A percentile compares a stretch with the other conserved stretches of the same genome.
Evolutionary conservation across 2,888 invertebrate genomes (phyloP).

Genomic region (Thysanoteuthis rhombus): DNA sequence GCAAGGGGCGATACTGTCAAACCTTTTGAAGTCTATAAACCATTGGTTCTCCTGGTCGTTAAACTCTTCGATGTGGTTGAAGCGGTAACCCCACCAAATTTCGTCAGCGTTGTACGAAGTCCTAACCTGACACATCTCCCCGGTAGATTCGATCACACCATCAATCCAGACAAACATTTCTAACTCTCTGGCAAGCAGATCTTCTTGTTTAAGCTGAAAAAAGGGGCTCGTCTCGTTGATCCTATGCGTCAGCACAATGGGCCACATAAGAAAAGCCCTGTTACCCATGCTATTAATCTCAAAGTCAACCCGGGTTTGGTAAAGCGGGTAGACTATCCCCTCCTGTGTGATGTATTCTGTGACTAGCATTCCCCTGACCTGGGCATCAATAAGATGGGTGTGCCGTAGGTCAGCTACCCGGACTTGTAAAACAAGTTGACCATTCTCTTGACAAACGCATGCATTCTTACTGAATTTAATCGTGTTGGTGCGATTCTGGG

Average conservation of each 20-base stretch:
- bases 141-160: slow-evolving; percentile 88
- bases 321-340: slow-evolving; percentile 91
- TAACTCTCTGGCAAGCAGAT: slow-evolving; percentile 88
- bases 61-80: slow-evolving; percentile 59
- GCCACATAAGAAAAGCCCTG: slow-evolving; percentile 96
- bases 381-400: slow-evolving; percentile 77
- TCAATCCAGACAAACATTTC: slow-evolving; percentile 95
- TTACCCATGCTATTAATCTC: slow-evolving; percentile 92
- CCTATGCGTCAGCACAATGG: slow-evolving; percentile 92
- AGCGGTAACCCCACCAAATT: slow-evolving; percentile 63
- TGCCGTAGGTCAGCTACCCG: slow-evolving; percentile 68
- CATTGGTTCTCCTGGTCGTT: slow-evolving; percentile 55
- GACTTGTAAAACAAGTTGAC: slow-evolving; percentile 59
- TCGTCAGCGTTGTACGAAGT: slow-evolving; percentile 68
- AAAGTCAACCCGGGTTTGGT: slow-evolving; percentile 89
- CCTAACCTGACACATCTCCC: slow-evolving; percentile 69
- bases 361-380: slow-evolving; percentile 91
- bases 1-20: slow-evolving; percentile 51
- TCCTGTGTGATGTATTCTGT: slow-evolving; percentile 90
- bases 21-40: slow-evolving; percentile 53
- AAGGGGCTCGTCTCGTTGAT: slow-evolving; percentile 90
- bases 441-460: slow-evolving; percentile 77
- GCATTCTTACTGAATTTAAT: slow-evolving; percentile 90
- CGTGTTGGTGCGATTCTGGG: slow-evolving; percentile 93
- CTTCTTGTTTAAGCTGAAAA: slow-evolving; percentile 87